phyloP scores from a whole-genome alignment of 2,113 vertebrate species.

The Montifringilla adamsi region DNA sequence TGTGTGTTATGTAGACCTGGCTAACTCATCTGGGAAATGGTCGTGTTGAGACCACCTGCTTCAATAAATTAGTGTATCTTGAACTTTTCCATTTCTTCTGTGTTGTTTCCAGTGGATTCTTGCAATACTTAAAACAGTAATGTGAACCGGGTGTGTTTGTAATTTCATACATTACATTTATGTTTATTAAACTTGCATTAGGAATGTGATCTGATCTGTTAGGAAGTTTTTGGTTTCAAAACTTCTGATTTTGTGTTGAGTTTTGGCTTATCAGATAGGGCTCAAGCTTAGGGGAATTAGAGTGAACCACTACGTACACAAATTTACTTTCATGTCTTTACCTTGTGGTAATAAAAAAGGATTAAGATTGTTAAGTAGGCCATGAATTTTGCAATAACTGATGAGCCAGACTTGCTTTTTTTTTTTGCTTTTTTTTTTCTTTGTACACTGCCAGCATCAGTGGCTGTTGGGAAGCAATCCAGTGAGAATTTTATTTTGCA shows the following conservation, averaged over 20 bases:
- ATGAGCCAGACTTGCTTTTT: not conserved
- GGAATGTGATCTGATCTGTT: not conserved
- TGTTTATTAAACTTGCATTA: not conserved
- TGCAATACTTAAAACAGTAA: not conserved
- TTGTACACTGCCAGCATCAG: not conserved
- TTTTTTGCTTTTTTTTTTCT: not conserved
- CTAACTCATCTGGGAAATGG: not conserved
- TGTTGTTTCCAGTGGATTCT: not conserved
- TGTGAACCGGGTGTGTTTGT: not conserved
- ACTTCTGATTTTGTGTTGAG: not conserved
- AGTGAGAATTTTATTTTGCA: not conserved
- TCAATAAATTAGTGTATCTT: not conserved
- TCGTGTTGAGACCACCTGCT: not conserved
- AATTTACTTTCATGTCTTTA: not conserved
- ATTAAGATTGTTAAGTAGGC: not conserved
- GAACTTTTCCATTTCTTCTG: not conserved
- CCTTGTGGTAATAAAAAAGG: not conserved
- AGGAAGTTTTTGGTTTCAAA: not conserved
- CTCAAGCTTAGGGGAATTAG: not conserved
- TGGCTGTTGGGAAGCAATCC: not conserved
- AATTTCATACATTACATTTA: accelerated
- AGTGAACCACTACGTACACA: not conserved
- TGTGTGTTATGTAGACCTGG: not conserved
- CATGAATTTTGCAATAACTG: not conserved
- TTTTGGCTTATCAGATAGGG: not conserved